Conservation (phyloP, 2,888 invertebrate species). For the Drosophila multiciliata region DNA sequence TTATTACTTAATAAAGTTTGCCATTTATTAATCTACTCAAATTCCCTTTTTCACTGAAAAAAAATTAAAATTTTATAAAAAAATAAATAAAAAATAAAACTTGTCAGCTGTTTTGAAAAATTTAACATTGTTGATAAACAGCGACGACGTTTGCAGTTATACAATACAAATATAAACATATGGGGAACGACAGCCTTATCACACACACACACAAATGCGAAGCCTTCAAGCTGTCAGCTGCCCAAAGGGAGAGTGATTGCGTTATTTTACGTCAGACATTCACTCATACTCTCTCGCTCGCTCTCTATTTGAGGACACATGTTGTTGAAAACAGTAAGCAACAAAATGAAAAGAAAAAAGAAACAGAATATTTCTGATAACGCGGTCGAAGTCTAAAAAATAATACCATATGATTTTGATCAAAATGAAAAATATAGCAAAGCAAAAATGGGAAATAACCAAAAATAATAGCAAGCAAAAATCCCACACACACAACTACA, state of each 20-base stretch:
- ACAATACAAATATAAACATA: constrained; percentile 53
- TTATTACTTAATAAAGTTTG: constrained; percentile 19
- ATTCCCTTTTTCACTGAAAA: background rate
- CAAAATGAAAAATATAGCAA: constrained; percentile 22
- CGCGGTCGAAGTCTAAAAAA: constrained; percentile 39
- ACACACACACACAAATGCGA: constrained; percentile 16
- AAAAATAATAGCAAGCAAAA: constrained; percentile 24
- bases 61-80: background rate
- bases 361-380: constrained; percentile 38
- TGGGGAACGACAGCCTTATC: constrained; percentile 49
- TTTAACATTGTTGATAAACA: constrained; percentile 34
- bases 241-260: constrained; percentile 30
- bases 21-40: constrained; percentile 6
- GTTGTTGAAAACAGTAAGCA: constrained; percentile 25
- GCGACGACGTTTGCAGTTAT: constrained; percentile 39
- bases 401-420: constrained; percentile 76
- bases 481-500: constrained; percentile 7
- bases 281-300: constrained; percentile 1
- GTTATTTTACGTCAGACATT: constrained; percentile 48
- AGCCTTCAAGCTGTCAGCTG: constrained; percentile 65
- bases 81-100: constrained; percentile 16
- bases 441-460: constrained; percentile 16
- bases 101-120: constrained; percentile 59
- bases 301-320: constrained; percentile 56
- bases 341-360: background rate